A percentile compares a stretch with the other conserved stretches of the same genome.
Conservation (phyloP, 37 sponge, comb jelly and placozoan species). For the Geodia barretti region DNA sequence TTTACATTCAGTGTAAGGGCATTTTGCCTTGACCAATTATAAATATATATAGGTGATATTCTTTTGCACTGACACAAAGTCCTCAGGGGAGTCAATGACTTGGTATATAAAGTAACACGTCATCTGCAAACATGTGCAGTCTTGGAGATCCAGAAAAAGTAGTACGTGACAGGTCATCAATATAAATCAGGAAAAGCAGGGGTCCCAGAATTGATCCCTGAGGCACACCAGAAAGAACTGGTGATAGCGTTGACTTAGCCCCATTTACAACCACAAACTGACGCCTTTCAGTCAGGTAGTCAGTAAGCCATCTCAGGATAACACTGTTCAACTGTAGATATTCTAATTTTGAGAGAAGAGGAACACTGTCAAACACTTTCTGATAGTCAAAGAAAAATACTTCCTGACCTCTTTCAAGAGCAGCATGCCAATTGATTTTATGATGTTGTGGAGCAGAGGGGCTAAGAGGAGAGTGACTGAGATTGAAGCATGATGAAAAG, state of each 20-base stretch:
- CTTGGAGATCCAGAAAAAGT: too few species aligned
- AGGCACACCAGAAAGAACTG: slow-evolving; percentile 23
- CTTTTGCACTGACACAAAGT: neutral
- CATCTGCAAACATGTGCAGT: slow-evolving; percentile 51
- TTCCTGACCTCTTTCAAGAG: slow-evolving; percentile 1
- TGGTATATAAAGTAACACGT: slow-evolving; percentile 14
- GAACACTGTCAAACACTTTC: slow-evolving; percentile 29
- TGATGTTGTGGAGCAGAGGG: too few species aligned
- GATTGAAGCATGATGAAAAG: too few species aligned
- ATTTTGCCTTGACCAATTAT: too few species aligned
- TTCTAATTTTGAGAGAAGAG: neutral
- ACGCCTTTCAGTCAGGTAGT: slow-evolving; percentile 11
- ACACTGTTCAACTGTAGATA: neutral
- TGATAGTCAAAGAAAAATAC: neutral
- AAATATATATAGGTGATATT: too few species aligned
- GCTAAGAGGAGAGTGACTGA: too few species aligned
- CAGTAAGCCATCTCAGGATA: neutral
- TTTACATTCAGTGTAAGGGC: too few species aligned
- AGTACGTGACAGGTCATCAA: too few species aligned
- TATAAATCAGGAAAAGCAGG: slow-evolving; percentile 17
- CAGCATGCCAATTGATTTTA: too few species aligned
- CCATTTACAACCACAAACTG: slow-evolving; percentile 25
- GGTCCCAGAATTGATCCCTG: slow-evolving; percentile 35
- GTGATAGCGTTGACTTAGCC: neutral
- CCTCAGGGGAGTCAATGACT: neutral